Evolutionary conservation across 2,797 vertebrate species (phyloP), one percentile per base, ranked within the genome.

Genomic region (Clarias platycephalus): DNA sequence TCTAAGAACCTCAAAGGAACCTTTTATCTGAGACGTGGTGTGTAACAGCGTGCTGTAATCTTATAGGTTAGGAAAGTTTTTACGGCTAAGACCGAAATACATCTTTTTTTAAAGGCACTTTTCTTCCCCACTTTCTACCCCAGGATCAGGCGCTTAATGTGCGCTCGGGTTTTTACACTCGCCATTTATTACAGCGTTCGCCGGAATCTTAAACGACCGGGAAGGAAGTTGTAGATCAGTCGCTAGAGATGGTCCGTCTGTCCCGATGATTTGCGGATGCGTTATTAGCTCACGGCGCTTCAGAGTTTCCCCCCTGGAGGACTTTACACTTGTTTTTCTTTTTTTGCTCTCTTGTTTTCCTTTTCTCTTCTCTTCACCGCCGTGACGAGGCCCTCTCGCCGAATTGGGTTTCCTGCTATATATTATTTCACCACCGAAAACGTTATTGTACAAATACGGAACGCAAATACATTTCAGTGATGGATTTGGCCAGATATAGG

Each of bases 141-240:
- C 22, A 81, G 8, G n/a, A 81, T 0, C 40, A 13, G 53, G 60
- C 67, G 13, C 67, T 83, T 84, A 62, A 88, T 85, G 66, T 57
- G 31, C 34, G 37, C 70, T 82, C 76, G 57, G 80, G 49, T 81
- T 85, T 75, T 86, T 15, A 85, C 34, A 20, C 57, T 84, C 75
- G 80, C 13, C 72, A 44, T 89, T 88, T 82, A 85, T 83, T 81
- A 78, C 67, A 55, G 49, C 63, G 31, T 64, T 86, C 60, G 18
- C 74, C 55, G 81, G 84, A 81, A 89, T 89, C 79, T 86, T 31
- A 58, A 85, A 75, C 31, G 71, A 82, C 28, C 84, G 66, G 83
- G 84, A 84, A 85, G 88, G 88, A 89, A 90, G 88, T 49, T 72
- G 83, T 89, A 84, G 82, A 87, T 89, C 87, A 88, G 83, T 53